Evolutionary conservation across 2,888 invertebrate species (phyloP).

Genomic region (Liodrosophila aerea): DNA sequence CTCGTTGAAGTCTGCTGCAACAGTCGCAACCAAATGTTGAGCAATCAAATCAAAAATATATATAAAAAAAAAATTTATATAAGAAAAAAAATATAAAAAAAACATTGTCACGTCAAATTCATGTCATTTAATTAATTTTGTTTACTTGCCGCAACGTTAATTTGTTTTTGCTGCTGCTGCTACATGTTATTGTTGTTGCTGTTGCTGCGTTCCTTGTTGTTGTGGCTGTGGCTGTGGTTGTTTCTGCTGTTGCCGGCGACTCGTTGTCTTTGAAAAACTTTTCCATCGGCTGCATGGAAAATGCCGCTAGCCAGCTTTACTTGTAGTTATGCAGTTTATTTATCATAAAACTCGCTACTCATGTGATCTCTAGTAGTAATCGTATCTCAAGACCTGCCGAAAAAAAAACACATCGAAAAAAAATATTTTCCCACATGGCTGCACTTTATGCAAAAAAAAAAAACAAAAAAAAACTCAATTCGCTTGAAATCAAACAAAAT

Average conservation of each 20-base stretch:
- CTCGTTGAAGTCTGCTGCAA: conserved; percentile 44
- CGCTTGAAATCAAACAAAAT: conserved; percentile 69
- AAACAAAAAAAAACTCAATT: conserved; percentile 42
- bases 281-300: conserved; percentile 66
- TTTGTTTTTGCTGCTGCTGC: conserved; percentile 63
- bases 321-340: conserved; percentile 16
- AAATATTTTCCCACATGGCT: conserved; percentile 70
- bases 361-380: conserved; percentile 21
- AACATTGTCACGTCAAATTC: conserved; percentile 79
- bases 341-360: conserved; percentile 26
- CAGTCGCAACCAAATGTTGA: conserved; percentile 58
- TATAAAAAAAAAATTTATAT: conserved; percentile 27
- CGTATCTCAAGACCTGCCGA: conserved; percentile 22
- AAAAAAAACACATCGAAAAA: conserved; percentile 24
- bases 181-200: conserved; percentile 35
- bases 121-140: conserved; percentile 78
- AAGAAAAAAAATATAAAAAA: conserved; percentile 45
- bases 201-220: conserved; percentile 32
- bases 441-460: conserved; percentile 64
- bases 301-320: conserved; percentile 38
- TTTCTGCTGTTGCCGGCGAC: conserved; percentile 49
- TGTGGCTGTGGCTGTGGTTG: conserved; percentile 25
- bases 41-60: conserved; percentile 67
- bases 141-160: conserved; percentile 71
- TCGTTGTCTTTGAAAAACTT: conserved; percentile 72